phyloP scores from a whole-genome alignment of 2,113 vertebrate species.

The Datnioides undecimradiatus region DNA sequence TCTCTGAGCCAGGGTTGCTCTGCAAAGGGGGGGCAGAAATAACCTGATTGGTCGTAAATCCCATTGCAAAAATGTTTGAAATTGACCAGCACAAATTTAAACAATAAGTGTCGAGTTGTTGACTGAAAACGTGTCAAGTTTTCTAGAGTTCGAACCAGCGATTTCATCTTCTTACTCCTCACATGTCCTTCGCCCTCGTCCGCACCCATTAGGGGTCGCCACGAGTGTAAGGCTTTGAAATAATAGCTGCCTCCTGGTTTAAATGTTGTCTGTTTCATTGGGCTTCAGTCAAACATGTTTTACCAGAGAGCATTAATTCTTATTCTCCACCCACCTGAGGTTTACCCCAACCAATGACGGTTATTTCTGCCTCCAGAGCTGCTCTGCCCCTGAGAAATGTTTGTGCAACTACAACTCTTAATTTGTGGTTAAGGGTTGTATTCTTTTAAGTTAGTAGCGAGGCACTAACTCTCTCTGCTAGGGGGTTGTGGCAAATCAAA shows the following conservation, averaged over 20 bases:
- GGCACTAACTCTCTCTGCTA: slow-evolving; percentile 52
- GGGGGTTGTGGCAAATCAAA: slow-evolving; percentile 51
- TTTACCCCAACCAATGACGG: slow-evolving; percentile 64
- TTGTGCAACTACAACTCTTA: slow-evolving; percentile 63
- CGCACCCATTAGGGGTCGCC: too few species aligned
- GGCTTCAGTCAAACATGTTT: not conserved
- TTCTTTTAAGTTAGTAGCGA: slow-evolving; percentile 56
- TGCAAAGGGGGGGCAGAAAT: not conserved
- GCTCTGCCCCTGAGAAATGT: slow-evolving; percentile 62
- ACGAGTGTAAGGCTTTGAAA: slow-evolving; percentile 32
- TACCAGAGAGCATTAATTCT: slow-evolving; percentile 35
- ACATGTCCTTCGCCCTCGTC: too few species aligned
- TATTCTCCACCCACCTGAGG: slow-evolving; percentile 71
- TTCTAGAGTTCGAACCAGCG: not conserved
- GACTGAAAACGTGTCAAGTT: not conserved
- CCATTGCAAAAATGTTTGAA: not conserved
- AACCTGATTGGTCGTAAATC: not conserved
- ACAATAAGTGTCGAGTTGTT: not conserved
- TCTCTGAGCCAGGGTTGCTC: not conserved
- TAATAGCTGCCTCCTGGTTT: slow-evolving; percentile 27
- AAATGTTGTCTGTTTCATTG: not conserved
- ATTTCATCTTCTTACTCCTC: too few species aligned
- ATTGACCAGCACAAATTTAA: not conserved
- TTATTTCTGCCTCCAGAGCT: too few species aligned
- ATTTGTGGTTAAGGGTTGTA: slow-evolving; percentile 69